Conservation (phyloP, 2,888 invertebrate genomes). For the Synergus japonicus region DNA sequence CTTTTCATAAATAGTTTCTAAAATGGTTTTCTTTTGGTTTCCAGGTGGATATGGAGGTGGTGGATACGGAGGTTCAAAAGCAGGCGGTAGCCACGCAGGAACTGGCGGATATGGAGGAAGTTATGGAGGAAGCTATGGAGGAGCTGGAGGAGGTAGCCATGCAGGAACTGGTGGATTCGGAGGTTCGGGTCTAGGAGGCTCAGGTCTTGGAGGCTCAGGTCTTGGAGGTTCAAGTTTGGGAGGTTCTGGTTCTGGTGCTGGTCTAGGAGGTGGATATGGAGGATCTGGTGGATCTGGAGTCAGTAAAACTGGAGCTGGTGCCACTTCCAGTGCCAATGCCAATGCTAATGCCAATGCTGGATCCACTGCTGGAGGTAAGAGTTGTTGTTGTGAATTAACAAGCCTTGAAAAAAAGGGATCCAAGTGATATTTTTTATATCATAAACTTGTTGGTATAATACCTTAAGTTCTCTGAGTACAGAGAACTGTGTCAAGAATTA, state of each 20-base stretch:
- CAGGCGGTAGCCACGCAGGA: too few species aligned
- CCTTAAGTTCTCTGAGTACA: too few species aligned
- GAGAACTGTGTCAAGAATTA: too few species aligned
- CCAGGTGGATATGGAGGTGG: constrained; percentile 5
- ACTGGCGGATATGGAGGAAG: constrained; percentile 8
- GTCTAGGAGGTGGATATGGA: constrained; percentile 25
- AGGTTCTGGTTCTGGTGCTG: not conserved
- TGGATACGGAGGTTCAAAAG: not conserved
- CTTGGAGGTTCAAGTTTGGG: not conserved
- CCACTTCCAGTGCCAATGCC: not conserved
- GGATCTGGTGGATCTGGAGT: constrained; percentile 17
- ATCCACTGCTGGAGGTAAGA: constrained; percentile 8
- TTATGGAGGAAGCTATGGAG: constrained; percentile 34
- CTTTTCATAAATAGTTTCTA: too few species aligned
- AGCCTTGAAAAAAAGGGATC: constrained; percentile 7
- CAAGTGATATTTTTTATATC: not conserved
- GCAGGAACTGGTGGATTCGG: constrained; percentile 25
- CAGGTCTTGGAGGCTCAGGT: constrained; percentile 8
- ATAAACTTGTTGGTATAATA: too few species aligned
- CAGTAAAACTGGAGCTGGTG: not conserved
- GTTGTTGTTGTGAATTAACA: not conserved
- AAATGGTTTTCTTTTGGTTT: not conserved
- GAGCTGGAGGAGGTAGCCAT: constrained; percentile 19
- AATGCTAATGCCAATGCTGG: not conserved
- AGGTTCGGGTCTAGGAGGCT: not conserved